A percentile compares a stretch with the other conserved stretches of the same genome.
These are phyloP conservation scores for Brachyistius frenatus DNA, from an alignment of 2,113 vertebrate genomes.

Conservation along the genomic window DNA sequence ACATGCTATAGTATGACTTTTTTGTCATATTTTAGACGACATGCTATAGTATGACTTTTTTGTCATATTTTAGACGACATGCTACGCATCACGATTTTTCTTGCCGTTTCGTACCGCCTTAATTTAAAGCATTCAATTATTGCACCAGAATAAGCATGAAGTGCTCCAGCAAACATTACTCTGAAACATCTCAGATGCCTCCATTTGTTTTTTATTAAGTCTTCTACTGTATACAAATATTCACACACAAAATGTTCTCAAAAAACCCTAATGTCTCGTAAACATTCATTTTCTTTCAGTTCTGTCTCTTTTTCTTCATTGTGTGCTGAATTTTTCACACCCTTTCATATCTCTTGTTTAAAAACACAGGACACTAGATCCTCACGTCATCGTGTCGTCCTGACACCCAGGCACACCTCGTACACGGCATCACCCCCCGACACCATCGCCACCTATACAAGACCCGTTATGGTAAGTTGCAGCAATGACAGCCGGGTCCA, in stretches of 20 bases:
- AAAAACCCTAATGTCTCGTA: conserved; percentile 72
- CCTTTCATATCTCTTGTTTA: conserved; percentile 29
- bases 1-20: too few species aligned
- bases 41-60: too few species aligned
- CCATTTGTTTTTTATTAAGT: conserved; percentile 86
- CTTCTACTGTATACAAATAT: conserved; percentile 92
- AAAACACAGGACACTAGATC: conserved; percentile 37
- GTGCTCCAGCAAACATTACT: conserved; percentile 27
- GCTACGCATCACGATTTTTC: too few species aligned
- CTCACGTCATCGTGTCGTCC: background rate
- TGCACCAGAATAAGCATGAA: background rate
- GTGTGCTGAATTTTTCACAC: conserved; percentile 56
- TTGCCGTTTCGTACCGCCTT: too few species aligned
- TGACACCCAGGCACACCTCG: conserved; percentile 15
- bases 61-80: too few species aligned
- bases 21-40: too few species aligned
- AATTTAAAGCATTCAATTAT: too few species aligned
- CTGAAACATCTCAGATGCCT: conserved; percentile 25
- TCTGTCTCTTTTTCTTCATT: conserved; percentile 53
- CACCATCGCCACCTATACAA: background rate
- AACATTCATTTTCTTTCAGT: conserved; percentile 75
- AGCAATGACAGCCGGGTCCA: conserved; percentile 49
- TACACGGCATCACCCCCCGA: conserved; percentile 15
- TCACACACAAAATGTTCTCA: conserved; percentile 86
- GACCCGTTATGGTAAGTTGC: background rate